Conservation (phyloP, 2,113 vertebrate genomes). For the Pandion haliaetus region DNA sequence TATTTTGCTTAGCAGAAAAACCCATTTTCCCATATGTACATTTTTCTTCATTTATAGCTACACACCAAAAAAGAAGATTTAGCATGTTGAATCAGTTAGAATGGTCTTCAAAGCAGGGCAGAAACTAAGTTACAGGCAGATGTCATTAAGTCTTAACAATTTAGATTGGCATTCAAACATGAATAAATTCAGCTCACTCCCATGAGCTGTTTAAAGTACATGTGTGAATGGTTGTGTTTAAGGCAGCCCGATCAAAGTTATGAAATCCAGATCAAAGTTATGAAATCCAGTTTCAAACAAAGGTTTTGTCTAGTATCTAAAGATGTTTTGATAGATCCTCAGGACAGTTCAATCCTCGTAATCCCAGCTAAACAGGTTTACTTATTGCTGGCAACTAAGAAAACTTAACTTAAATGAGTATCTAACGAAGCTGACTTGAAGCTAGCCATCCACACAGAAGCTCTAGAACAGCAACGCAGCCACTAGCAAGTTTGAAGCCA, state of each 20-base stretch:
- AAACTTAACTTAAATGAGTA: background rate
- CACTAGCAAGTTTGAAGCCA: background rate
- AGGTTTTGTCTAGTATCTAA: background rate
- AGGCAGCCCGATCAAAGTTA: background rate
- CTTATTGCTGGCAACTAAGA: background rate
- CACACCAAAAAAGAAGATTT: background rate
- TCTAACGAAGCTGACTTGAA: background rate
- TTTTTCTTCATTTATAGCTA: background rate
- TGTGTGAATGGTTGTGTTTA: background rate
- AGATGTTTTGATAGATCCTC: background rate
- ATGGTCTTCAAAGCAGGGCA: background rate
- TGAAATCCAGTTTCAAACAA: background rate
- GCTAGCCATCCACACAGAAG: background rate
- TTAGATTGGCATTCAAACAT: background rate
- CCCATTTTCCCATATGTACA: background rate
- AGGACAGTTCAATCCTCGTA: background rate
- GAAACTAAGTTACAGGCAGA: background rate
- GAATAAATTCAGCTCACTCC: background rate
- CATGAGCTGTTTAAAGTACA: background rate
- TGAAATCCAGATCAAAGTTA: background rate
- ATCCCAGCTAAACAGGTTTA: background rate
- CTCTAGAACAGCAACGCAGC: background rate
- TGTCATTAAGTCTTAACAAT: background rate
- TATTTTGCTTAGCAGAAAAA: background rate
- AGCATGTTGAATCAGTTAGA: background rate